phyloP scores from a whole-genome alignment of 1,140 invertebrate species.

The Neelides sp. region DNA sequence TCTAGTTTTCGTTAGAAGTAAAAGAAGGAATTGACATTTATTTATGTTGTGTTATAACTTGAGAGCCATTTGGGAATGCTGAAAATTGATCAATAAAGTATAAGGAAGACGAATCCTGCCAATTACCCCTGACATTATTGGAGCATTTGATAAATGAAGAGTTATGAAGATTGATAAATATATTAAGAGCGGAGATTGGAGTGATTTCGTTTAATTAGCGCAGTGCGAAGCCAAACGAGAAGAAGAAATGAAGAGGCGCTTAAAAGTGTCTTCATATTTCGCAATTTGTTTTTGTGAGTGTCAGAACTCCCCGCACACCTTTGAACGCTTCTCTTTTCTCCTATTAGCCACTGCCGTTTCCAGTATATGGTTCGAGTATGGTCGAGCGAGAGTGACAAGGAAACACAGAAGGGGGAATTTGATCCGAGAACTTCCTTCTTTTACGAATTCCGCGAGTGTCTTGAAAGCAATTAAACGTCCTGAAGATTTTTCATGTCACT shows the following conservation, averaged over 20 bases:
- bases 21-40: no score
- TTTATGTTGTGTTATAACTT: no score
- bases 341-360: background rate
- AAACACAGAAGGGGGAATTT: slow-evolving; percentile 1
- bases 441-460: slow-evolving; percentile 30
- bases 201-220: no score
- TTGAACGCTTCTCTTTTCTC: background rate
- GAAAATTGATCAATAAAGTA: no score
- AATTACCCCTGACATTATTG: no score
- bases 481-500: slow-evolving; percentile 31
- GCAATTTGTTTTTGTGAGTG: slow-evolving; percentile 15
- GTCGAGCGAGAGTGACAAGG: background rate
- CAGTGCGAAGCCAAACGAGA: background rate
- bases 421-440: slow-evolving; percentile 1
- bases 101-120: no score
- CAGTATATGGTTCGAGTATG: background rate
- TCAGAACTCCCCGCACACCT: background rate
- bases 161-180: no score
- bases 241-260: slow-evolving; percentile 15
- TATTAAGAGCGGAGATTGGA: no score
- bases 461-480: slow-evolving; percentile 32
- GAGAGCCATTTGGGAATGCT: no score
- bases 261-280: slow-evolving; percentile 22
- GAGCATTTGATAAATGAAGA: no score
- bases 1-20: no score